Evolutionary conservation across 1,140 invertebrate species (phyloP).

Genomic region (Scaptodrosophila lebanonensis): DNA sequence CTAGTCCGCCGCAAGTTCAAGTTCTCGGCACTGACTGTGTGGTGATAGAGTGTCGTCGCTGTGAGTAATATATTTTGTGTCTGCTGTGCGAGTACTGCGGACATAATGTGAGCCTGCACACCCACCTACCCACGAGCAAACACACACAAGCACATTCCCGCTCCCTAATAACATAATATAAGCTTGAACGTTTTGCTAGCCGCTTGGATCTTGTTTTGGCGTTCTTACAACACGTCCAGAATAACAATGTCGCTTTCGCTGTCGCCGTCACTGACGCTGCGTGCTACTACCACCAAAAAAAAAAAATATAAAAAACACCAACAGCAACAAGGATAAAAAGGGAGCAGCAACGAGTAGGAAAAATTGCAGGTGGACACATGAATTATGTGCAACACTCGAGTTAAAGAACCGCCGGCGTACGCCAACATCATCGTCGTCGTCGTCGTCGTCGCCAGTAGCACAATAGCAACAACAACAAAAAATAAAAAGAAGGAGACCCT

Average conservation of each 20-base stretch:
- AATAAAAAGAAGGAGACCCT: too few species aligned
- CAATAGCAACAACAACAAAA: not conserved
- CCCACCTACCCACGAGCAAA: conserved; percentile 10
- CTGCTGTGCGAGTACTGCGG: too few species aligned
- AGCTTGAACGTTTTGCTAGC: conserved; percentile 55
- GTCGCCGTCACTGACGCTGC: too few species aligned
- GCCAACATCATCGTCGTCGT: not conserved
- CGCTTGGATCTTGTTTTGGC: conserved; percentile 62
- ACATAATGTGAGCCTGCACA: conserved; percentile 35
- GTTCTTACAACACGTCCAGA: conserved; percentile 71
- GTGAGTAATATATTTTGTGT: conserved; percentile 70
- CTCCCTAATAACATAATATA: conserved; percentile 63
- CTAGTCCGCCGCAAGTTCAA: too few species aligned
- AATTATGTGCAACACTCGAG: conserved; percentile 74
- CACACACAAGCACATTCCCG: conserved; percentile 23
- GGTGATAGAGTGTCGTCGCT: conserved; percentile 69
- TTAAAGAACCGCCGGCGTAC: conserved; percentile 64
- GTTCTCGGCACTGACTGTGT: conserved; percentile 10
- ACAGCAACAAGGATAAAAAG: conserved; percentile 6
- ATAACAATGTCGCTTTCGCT: conserved; percentile 73
- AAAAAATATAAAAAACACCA: not conserved
- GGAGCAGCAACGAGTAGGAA: conserved; percentile 46
- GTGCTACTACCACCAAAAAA: conserved; percentile 19
- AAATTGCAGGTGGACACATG: conserved; percentile 74
- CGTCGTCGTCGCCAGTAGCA: conserved; percentile 16